Evolutionary conservation across 2,797 vertebrate genomes (phyloP).

Genomic region (Pangasius krempfi): DNA sequence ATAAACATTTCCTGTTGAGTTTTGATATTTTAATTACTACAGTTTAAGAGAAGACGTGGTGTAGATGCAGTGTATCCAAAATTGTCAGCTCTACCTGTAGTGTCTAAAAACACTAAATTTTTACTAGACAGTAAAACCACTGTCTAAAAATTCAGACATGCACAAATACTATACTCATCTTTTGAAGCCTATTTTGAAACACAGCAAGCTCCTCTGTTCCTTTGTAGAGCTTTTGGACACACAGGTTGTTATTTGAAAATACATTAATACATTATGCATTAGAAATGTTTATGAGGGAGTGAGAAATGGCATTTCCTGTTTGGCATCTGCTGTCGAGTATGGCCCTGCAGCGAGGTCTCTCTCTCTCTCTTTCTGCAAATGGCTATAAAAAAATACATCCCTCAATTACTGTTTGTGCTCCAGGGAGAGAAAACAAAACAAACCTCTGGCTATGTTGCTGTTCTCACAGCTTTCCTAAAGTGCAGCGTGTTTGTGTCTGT

Average conservation of each 20-base stretch:
- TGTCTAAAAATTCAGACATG: background rate
- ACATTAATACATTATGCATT: constrained; percentile 38
- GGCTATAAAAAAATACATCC: constrained; percentile 48
- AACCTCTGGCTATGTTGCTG: constrained; percentile 50
- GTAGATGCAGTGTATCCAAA: background rate
- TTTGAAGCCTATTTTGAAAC: background rate
- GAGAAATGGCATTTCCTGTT: constrained; percentile 48
- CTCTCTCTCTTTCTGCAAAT: constrained; percentile 39
- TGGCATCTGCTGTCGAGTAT: constrained; percentile 43
- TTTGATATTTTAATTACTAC: background rate
- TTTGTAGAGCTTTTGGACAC: constrained; percentile 15
- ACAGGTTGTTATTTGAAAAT: constrained; percentile 33
- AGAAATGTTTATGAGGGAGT: constrained; percentile 39
- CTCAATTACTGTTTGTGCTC: constrained; percentile 58
- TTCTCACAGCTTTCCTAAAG: constrained; percentile 64
- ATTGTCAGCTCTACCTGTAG: background rate
- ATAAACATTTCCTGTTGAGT: background rate
- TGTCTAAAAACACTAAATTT: background rate
- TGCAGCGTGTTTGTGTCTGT: constrained; percentile 34
- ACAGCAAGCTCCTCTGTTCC: background rate
- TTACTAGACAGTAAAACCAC: too few relatives aligned
- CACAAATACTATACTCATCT: background rate
- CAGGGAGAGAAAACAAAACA: constrained; percentile 59
- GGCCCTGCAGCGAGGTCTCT: constrained; percentile 36
- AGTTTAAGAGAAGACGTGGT: background rate